These are phyloP conservation scores for Choloepus didactylus DNA, from an alignment of 2,797 vertebrate species.

Conservation along the genomic window DNA sequence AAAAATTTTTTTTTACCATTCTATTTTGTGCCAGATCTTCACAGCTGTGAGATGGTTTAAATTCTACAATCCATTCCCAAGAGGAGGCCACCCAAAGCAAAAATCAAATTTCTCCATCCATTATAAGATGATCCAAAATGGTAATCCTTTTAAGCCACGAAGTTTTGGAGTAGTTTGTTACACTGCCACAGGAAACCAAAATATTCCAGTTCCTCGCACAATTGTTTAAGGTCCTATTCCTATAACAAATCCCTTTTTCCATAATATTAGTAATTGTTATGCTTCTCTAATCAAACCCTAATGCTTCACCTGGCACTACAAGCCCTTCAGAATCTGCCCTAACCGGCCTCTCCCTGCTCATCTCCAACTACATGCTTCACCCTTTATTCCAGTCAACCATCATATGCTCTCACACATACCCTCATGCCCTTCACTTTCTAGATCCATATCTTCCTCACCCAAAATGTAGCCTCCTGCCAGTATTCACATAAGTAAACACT, in stretches of 20 bases:
- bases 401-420: neutral
- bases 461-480: neutral
- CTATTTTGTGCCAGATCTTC: conserved; percentile 92
- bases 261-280: neutral
- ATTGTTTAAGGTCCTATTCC: neutral
- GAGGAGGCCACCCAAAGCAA: conserved; percentile 91
- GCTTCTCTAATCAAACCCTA: neutral
- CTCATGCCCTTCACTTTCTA: neutral
- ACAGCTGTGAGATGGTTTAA: conserved; percentile 94
- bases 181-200: neutral
- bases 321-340: neutral
- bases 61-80: conserved; percentile 91
- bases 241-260: neutral
- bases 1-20: conserved; percentile 87
- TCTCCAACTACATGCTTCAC: neutral
- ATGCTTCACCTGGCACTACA: neutral
- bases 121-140: conserved; percentile 90
- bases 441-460: neutral
- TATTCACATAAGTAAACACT: neutral
- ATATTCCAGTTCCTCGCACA: neutral
- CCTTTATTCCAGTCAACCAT: neutral
- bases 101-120: conserved; percentile 87
- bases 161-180: neutral
- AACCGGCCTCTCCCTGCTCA: neutral
- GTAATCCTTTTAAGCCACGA: neutral